phyloP scores from a whole-genome alignment of 2,113 vertebrate genomes.

The Paraplagusia blochii region DNA sequence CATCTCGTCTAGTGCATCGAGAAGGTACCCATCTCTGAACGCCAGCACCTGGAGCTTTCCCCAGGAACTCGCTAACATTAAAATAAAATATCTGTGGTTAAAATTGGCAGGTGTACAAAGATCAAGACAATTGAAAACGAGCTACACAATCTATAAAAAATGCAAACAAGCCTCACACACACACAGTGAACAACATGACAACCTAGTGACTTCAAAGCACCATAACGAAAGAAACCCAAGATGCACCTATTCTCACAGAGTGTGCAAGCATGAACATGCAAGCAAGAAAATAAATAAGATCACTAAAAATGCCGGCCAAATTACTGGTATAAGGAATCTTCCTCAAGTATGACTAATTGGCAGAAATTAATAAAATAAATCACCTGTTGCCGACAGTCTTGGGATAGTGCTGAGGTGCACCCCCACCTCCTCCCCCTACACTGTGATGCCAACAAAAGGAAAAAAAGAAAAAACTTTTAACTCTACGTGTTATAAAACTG shows the following conservation, averaged over 20 bases:
- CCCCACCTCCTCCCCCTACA: conserved; percentile 99
- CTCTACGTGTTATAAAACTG: conserved; percentile 9
- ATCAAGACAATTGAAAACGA: not conserved
- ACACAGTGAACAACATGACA: too few relatives aligned
- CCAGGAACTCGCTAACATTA: conserved; percentile 93
- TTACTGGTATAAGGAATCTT: too few relatives aligned
- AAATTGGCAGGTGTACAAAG: not conserved
- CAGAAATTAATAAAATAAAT: conserved; percentile 9
- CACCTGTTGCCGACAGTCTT: conserved; percentile 99
- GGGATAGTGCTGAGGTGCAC: conserved; percentile 99
- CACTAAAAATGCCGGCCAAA: too few relatives aligned
- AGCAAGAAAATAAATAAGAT: too few relatives aligned
- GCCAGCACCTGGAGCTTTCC: conserved; percentile 98
- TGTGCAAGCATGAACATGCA: too few relatives aligned
- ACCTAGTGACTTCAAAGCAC: too few relatives aligned
- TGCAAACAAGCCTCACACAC: too few relatives aligned
- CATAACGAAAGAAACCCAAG: too few relatives aligned
- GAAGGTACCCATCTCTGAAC: conserved; percentile 99
- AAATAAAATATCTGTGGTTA: conserved; percentile 13
- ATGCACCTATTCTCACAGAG: too few relatives aligned
- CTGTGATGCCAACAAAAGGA: conserved; percentile 63
- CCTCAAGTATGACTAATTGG: not conserved
- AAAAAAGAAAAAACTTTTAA: conserved; percentile 14
- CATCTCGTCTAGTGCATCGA: conserved; percentile 99
- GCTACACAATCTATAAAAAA: not conserved